A percentile compares a stretch with the other conserved stretches of the same genome.
Evolutionary conservation across 1,140 invertebrate genomes (phyloP).

Genomic region (Saccostrea echinata): DNA sequence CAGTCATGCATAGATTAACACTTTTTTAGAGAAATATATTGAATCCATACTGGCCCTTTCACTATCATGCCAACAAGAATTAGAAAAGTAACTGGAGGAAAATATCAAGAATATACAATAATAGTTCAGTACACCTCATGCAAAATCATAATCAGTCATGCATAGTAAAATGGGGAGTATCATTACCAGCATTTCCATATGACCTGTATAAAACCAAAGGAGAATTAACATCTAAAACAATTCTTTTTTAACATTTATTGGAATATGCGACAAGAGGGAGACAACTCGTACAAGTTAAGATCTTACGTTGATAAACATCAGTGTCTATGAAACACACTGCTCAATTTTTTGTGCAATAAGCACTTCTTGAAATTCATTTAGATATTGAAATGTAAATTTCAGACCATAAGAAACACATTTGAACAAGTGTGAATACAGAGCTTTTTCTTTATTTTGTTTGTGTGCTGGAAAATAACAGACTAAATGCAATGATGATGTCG

Average conservation of each 20-base stretch:
- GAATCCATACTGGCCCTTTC: background rate
- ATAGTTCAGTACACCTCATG: background rate
- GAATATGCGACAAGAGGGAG: background rate
- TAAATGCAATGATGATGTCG: too few species aligned
- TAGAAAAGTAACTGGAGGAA: background rate
- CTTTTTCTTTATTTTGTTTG: too few species aligned
- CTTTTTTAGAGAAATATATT: background rate
- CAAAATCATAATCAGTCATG: background rate
- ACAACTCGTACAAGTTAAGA: background rate
- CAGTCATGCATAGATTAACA: background rate
- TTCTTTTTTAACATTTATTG: background rate
- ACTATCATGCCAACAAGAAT: background rate
- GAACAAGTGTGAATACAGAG: too few species aligned
- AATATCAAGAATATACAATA: background rate
- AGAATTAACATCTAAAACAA: background rate
- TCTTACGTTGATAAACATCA: background rate
- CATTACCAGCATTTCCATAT: slow-evolving; percentile 2
- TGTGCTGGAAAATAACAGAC: too few species aligned
- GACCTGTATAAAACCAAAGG: background rate
- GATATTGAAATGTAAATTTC: too few species aligned
- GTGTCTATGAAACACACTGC: too few species aligned
- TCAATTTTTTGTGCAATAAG: too few species aligned
- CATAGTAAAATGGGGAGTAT: background rate
- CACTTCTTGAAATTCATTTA: too few species aligned
- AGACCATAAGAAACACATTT: too few species aligned